Evolutionary conservation across 2,888 invertebrate genomes (phyloP), one percentile per base, ranked within the genome.

Genomic region (Tyria jacobaeae): DNA sequence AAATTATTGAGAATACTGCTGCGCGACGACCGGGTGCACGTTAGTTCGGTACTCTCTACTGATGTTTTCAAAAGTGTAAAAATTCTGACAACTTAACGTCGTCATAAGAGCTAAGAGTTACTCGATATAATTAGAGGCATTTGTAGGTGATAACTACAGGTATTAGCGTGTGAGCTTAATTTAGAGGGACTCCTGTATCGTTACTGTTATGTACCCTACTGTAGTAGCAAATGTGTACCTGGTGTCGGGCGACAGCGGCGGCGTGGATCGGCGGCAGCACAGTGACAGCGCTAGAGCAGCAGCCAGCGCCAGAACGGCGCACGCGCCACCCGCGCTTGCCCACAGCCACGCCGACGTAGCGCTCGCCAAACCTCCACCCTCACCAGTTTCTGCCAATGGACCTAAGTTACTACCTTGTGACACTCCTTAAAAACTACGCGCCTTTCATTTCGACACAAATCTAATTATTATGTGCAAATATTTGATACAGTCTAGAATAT

Each of bases 331-430:
- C 66, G 92, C 92, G 59, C 83, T 84, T 9, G 93, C 92, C 92
- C 93, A 93, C 86, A 93, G 87, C 92, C 92, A 92, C 66, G 91
- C 92, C 4, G 90, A 89, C 67, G 92, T 91, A 1, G 91, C 91
- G 65, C 84, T 78, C 48, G 91, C 89, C 64, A 91, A 80, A 6
- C 90, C 90, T 2, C 85, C 89, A 71, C 89, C 88, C 57, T 83
- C 88, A 54, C 88, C 89, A 31, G 82, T 73, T 69, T 88, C 90
- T 87, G 79, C 37, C 2, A 14, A 17, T 17, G 54, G 44, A 41
- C 41, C 54, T 7, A 27, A 1, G 14, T 41, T 7, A 27, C 31
- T 53, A n/a, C 39, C 52, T 25, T 53, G 52, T 1, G 39, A 25
- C 15, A 53, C 15, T 24, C 49, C 35, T 3, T 0, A 35, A 34